Percentiles rank a stretch among this genome's conserved stretches.
Conservation (phyloP, 2,797 vertebrate genomes). For the Phrynocephalus forsythii region DNA sequence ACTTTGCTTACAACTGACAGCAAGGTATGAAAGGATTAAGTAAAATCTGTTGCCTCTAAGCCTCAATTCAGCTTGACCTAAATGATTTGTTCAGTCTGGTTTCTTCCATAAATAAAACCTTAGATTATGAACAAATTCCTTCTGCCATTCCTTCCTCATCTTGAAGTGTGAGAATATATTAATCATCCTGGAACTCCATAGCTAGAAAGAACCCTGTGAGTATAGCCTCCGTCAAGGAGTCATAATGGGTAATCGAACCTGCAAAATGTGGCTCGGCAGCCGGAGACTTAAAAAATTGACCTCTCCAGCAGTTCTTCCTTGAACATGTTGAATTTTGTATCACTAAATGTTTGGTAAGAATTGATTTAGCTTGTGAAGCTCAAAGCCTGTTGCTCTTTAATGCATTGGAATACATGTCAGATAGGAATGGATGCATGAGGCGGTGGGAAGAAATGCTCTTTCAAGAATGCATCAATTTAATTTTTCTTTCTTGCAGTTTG, state of each 20-base stretch:
- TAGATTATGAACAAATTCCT: slow-evolving; percentile 13
- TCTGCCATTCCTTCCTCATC: not conserved
- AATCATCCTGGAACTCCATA: too few relatives aligned
- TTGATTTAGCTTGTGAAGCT: not conserved
- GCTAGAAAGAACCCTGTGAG: too few relatives aligned
- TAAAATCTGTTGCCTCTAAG: not conserved
- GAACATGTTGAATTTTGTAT: not conserved
- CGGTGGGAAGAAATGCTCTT: not conserved
- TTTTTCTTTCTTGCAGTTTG: too few relatives aligned
- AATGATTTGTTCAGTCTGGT: slow-evolving; percentile 8
- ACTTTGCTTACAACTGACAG: not conserved
- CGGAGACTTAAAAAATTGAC: too few relatives aligned
- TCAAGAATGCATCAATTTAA: not conserved
- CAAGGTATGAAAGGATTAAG: not conserved
- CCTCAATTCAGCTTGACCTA: not conserved
- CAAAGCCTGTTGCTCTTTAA: not conserved
- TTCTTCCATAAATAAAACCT: not conserved
- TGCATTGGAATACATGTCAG: not conserved
- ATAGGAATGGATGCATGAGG: not conserved
- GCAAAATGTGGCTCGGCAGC: too few relatives aligned
- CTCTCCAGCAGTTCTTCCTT: not conserved
- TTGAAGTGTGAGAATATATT: too few relatives aligned
- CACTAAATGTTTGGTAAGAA: not conserved
- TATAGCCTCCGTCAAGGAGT: too few relatives aligned
- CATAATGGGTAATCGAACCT: too few relatives aligned